Evolutionary conservation across 2,113 vertebrate species (phyloP).

Genomic region (Pungitius pungitius): DNA sequence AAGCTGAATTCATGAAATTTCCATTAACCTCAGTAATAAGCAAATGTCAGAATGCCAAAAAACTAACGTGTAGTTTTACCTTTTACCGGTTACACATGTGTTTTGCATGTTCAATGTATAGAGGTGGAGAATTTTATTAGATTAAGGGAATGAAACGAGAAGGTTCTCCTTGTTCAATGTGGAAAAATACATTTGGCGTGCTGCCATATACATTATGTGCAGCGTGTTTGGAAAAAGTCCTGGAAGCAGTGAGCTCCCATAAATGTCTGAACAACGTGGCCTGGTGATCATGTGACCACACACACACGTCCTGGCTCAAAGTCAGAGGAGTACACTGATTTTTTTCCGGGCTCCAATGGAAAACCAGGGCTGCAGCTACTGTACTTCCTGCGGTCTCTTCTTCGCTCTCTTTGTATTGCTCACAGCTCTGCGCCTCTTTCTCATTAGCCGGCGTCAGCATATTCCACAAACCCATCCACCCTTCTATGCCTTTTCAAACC

Average conservation of each 20-base stretch:
- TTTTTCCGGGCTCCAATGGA: conserved; percentile 66
- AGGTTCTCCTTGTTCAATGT: conserved; percentile 38
- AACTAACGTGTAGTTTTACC: neutral
- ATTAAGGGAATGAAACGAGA: conserved; percentile 19
- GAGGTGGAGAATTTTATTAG: neutral
- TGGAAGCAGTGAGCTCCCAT: conserved; percentile 51
- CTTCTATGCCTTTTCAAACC: conserved; percentile 43
- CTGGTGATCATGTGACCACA: conserved; percentile 55
- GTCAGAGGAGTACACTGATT: conserved; percentile 25
- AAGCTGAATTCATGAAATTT: neutral
- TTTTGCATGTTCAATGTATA: conserved; percentile 5
- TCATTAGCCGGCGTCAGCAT: conserved; percentile 72
- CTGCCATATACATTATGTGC: conserved; percentile 33
- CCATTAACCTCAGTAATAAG: neutral
- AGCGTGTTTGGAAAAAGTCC: conserved; percentile 60
- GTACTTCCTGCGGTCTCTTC: conserved; percentile 48
- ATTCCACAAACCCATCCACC: conserved; percentile 63
- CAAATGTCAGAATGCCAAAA: neutral
- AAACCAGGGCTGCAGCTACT: conserved; percentile 67
- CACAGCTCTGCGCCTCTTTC: conserved; percentile 26
- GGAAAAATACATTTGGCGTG: conserved; percentile 63
- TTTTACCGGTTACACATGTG: neutral
- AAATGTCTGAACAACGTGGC: conserved; percentile 57
- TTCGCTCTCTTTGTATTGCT: conserved; percentile 35
- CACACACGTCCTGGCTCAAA: conserved; percentile 19